A percentile compares a stretch with the other conserved stretches of the same genome.
Conservation (phyloP, 2,113 vertebrate species). For the Centropus bengalensis region DNA sequence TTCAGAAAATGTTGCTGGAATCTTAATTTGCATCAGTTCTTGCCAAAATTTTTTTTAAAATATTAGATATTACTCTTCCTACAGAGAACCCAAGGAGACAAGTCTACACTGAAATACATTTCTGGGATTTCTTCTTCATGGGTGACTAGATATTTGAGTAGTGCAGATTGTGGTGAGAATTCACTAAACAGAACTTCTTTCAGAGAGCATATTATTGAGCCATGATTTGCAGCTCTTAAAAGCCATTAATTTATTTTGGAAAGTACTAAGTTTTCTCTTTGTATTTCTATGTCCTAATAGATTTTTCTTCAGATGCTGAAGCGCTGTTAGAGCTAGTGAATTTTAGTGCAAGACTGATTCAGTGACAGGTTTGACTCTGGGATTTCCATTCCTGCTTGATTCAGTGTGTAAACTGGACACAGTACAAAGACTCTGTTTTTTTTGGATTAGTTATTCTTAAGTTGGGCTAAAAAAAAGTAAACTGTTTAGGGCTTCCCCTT, state of each 20-base stretch:
- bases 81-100: neutral
- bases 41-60: conserved; percentile 21
- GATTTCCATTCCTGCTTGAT: neutral
- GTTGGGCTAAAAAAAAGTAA: neutral
- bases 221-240: neutral
- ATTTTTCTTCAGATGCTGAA: neutral
- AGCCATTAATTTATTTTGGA: neutral
- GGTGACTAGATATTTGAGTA: neutral
- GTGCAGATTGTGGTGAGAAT: neutral
- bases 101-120: neutral
- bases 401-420: neutral
- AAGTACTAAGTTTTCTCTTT: neutral
- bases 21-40: neutral
- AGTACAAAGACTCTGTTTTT: neutral
- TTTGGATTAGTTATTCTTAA: neutral
- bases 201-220: neutral
- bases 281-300: neutral
- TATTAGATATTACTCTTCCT: conserved; percentile 22
- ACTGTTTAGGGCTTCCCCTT: neutral
- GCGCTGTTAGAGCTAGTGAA: neutral
- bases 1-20: conserved; percentile 18
- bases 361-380: neutral
- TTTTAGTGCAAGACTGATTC: neutral
- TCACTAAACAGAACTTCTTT: conserved; percentile 3
- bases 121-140: neutral